Evolutionary conservation across 1,140 invertebrate species (phyloP).

Genomic region (Drosophila kohkoa): DNA sequence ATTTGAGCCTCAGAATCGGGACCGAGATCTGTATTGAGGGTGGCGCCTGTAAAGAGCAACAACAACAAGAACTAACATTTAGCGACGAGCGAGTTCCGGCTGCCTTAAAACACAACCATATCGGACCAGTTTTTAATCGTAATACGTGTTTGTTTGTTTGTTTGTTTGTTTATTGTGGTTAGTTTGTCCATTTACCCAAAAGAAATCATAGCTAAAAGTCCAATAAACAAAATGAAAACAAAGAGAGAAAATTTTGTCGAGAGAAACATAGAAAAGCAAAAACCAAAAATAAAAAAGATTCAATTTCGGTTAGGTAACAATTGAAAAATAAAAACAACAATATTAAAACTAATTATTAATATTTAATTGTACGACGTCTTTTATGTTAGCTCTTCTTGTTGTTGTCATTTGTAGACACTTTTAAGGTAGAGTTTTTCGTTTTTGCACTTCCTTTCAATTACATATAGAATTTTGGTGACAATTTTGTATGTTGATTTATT

Average conservation of each 20-base stretch:
- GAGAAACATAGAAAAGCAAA: conserved; percentile 50
- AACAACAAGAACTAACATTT: conserved; percentile 85
- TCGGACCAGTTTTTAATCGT: conserved; percentile 17
- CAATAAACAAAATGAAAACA: conserved; percentile 17
- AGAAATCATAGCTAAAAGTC: conserved; percentile 40
- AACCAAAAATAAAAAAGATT: conserved; percentile 4
- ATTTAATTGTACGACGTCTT: conserved; percentile 32
- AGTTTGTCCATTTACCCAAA: conserved; percentile 74
- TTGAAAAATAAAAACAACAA: conserved; percentile 26
- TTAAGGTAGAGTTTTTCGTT: conserved; percentile 38
- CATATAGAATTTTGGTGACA: conserved; percentile 25
- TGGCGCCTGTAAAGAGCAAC: conserved; percentile 84
- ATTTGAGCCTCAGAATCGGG: conserved; percentile 84
- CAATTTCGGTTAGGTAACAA: conserved; percentile 8
- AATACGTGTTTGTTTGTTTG: conserved; percentile 36
- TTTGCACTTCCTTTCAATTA: conserved; percentile 4
- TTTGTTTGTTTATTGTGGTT: conserved; percentile 1
- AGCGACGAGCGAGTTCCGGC: conserved; percentile 60
- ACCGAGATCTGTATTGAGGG: conserved; percentile 82
- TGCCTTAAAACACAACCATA: conserved; percentile 21
- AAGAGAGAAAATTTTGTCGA: conserved; percentile 26
- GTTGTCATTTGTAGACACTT: conserved; percentile 79
- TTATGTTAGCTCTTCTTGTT: conserved; percentile 82
- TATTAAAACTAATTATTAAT: conserved; percentile 18
- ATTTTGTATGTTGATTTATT: conserved; percentile 15